A percentile compares a stretch with the other conserved stretches of the same genome.
Conservation (phyloP, 2,888 invertebrate genomes). For the Keiferia lycopersicella region DNA sequence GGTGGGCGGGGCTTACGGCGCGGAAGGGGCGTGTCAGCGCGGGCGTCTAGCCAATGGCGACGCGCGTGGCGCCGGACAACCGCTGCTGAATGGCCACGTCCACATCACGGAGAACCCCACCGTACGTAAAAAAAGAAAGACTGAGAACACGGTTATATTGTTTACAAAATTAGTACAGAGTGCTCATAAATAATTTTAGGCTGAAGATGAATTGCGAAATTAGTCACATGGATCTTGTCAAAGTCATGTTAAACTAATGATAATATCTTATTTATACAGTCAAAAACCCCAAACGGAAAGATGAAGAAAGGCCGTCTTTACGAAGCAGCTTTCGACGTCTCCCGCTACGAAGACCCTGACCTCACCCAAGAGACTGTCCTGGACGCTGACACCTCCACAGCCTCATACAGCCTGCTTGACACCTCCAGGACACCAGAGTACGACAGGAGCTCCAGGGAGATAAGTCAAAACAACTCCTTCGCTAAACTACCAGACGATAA, state of each 20-base stretch:
- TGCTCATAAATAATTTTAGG: too few species aligned
- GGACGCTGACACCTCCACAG: slow-evolving; percentile 44
- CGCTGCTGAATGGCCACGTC: slow-evolving; percentile 81
- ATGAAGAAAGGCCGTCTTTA: slow-evolving; percentile 53
- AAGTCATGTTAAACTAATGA: too few species aligned
- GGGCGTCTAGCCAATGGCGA: slow-evolving; percentile 64
- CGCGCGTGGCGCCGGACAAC: slow-evolving; percentile 66
- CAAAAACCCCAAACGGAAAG: slow-evolving; percentile 69
- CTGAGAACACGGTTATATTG: too few species aligned
- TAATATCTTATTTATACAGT: slow-evolving; percentile 43
- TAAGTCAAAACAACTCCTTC: slow-evolving; percentile 49
- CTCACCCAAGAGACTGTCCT: slow-evolving; percentile 58
- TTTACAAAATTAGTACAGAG: not conserved
- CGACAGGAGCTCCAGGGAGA: slow-evolving; percentile 40
- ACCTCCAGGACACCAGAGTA: slow-evolving; percentile 56
- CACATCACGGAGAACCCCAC: slow-evolving; percentile 86
- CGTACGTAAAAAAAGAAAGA: slow-evolving; percentile 60
- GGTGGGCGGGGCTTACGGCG: slow-evolving; percentile 36
- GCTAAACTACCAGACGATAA: slow-evolving; percentile 72
- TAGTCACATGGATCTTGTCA: too few species aligned
- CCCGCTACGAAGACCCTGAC: slow-evolving; percentile 59
- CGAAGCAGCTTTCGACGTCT: slow-evolving; percentile 62
- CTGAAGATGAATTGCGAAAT: too few species aligned
- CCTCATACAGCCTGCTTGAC: slow-evolving; percentile 54
- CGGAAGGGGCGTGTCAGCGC: slow-evolving; percentile 1